A percentile compares a stretch with the other conserved stretches of the same genome.
Conservation (phyloP, 2,888 invertebrate genomes). For the Drosophila flavopinicola region DNA sequence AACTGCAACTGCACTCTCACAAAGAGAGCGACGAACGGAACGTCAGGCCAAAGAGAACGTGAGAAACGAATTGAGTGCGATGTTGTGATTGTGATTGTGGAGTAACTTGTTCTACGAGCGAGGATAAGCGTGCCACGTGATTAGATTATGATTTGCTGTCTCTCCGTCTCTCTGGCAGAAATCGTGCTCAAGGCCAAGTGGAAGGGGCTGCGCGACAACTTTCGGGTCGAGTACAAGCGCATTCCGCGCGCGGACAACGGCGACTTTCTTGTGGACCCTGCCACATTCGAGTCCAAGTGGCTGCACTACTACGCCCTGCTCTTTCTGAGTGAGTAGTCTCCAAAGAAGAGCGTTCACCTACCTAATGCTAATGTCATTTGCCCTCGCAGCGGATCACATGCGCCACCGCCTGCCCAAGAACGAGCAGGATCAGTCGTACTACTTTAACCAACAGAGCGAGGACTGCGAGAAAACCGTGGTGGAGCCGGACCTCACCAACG, state of each 20-base stretch:
- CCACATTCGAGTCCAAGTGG: slow-evolving; percentile 84
- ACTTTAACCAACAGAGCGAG: slow-evolving; percentile 79
- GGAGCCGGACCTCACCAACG: slow-evolving; percentile 84
- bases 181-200: slow-evolving; percentile 84
- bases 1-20: not conserved
- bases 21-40: not conserved
- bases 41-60: not conserved
- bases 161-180: slow-evolving; percentile 65
- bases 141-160: slow-evolving; percentile 12
- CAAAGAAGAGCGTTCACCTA: too few relatives aligned
- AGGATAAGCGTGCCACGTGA: not conserved
- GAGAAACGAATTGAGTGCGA: too few relatives aligned
- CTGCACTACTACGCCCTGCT: slow-evolving; percentile 83
- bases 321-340: slow-evolving; percentile 81
- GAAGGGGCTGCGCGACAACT: slow-evolving; percentile 84
- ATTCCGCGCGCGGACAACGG: slow-evolving; percentile 83
- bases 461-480: slow-evolving; percentile 83
- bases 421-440: slow-evolving; percentile 82
- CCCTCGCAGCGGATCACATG: slow-evolving; percentile 83
- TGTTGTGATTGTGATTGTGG: slow-evolving; percentile 37
- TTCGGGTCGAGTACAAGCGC: slow-evolving; percentile 84
- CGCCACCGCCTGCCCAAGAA: slow-evolving; percentile 83
- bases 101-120: slow-evolving; percentile 18
- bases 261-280: slow-evolving; percentile 83
- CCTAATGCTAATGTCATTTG: not conserved